phyloP scores from a whole-genome alignment of 92 coral and sea anemone genomes.

The Epizoanthus illoricatus region DNA sequence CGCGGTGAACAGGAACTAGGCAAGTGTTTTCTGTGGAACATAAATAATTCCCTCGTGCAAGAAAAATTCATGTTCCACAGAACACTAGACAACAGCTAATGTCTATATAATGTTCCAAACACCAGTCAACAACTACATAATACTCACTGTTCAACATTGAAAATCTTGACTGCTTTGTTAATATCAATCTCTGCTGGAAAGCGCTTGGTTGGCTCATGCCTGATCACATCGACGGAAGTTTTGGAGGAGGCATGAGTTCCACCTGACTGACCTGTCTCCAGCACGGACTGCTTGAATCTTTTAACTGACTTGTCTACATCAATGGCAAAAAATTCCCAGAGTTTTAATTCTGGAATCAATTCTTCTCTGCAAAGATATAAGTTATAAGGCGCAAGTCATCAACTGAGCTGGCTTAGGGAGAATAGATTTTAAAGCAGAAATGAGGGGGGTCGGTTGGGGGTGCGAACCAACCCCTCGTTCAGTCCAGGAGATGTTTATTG shows the following conservation, averaged over 20 bases:
- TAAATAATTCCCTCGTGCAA: too few relatives aligned
- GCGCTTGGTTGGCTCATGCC: conserved; percentile 58
- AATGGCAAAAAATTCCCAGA: conserved; percentile 92
- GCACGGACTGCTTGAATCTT: conserved; percentile 67
- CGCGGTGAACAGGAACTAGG: too few relatives aligned
- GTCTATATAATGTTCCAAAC: too few relatives aligned
- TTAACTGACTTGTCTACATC: conserved; percentile 75
- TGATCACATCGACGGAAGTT: conserved; percentile 39
- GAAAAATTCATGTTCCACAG: too few relatives aligned
- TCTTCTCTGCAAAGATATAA: conserved; percentile 52
- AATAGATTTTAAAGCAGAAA: neutral
- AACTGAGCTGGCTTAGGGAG: neutral
- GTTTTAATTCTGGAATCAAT: conserved; percentile 67
- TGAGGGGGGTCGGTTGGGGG: too few relatives aligned
- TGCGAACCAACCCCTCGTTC: too few relatives aligned
- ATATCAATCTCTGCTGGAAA: conserved; percentile 72
- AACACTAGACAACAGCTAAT: too few relatives aligned
- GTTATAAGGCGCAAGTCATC: neutral
- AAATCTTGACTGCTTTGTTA: conserved; percentile 70
- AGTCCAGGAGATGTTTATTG: too few relatives aligned
- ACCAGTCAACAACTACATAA: too few relatives aligned
- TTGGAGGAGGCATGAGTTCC: conserved; percentile 13
- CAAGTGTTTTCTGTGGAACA: too few relatives aligned
- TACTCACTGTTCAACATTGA: conserved; percentile 69
- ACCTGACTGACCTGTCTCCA: conserved; percentile 44